Evolutionary conservation across 2,113 vertebrate species (phyloP), one percentile per base, ranked within the genome.

Genomic region (Anthoscopus minutus): DNA sequence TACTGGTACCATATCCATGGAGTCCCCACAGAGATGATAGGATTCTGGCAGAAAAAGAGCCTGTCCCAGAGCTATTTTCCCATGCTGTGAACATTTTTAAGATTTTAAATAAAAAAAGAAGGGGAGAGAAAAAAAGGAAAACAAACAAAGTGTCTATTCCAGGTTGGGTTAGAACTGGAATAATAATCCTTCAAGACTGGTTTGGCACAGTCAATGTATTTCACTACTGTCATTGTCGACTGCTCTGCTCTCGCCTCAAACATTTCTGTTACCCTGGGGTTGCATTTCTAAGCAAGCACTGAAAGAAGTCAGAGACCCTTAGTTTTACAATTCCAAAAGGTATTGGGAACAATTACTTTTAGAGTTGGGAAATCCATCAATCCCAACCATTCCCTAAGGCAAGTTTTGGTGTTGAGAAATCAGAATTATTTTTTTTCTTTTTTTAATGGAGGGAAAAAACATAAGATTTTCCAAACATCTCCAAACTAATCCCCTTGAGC

Each of bases 201-300:
- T 73, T 95, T 96, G 88, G 88, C 88, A 90, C 42, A 73, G 53
- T 6, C 3, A 2, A 92, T 88, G 33, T 65, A 70, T 95, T 96
- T 96, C 82, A 73, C 67, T 95, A 65, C 94, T 92, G 88, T 88
- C 92, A 47, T 11, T 96, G 58, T 62, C 0, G 33, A 86, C 92
- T 90, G 71, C 42, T 86, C 76, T 88, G 66, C 33, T 93, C 54
- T 83, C 7, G 19, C 86, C 92, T 96, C 67, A 83, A 94, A 93
- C 67, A 35, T 83, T 94, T 95, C 64, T 88, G 58, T 86, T 90
- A 93, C 82, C 51, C 88, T 86, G 38, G 76, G 74, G 67, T 47
- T 92, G 76, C 77, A 77, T 93, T 96, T 92, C 71, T 83, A 88
- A 95, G 71, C 83, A 93, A 96, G 76, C 54, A 86, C 82, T 92